These are phyloP conservation scores for Siniperca obscura DNA, from an alignment of 2,797 vertebrate species.

Conservation along the genomic window DNA sequence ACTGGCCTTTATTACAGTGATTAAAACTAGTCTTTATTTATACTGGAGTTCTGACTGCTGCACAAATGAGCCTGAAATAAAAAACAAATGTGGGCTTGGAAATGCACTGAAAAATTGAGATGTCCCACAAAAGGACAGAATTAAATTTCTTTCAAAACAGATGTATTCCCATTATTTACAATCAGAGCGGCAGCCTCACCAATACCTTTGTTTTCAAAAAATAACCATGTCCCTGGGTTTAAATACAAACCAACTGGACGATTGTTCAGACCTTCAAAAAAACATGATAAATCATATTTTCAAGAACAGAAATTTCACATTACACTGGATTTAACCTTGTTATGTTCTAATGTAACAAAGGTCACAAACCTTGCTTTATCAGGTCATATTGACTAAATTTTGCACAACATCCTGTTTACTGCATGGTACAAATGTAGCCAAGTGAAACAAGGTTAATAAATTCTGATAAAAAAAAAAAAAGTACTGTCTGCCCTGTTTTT, in stretches of 20 bases:
- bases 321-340: constrained; percentile 7
- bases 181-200: background rate
- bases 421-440: background rate
- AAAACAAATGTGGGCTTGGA: background rate
- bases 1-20: background rate
- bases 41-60: background rate
- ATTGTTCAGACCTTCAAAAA: constrained; percentile 19
- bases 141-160: background rate
- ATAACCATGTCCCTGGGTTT: background rate
- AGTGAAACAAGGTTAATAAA: background rate
- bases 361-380: background rate
- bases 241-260: background rate
- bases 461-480: background rate
- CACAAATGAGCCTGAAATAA: background rate
- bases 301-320: constrained; percentile 13
- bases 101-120: background rate
- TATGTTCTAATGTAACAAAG: background rate
- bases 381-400: background rate
- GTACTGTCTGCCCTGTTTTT: background rate
- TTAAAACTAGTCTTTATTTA: background rate
- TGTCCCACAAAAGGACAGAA: background rate
- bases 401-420: constrained; percentile 2
- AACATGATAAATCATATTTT: constrained; percentile 15
- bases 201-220: background rate
- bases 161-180: background rate